A percentile compares a stretch with the other conserved stretches of the same genome.
phyloP scores from a whole-genome alignment of 2,797 vertebrate species.

The Syncerus caffer region DNA sequence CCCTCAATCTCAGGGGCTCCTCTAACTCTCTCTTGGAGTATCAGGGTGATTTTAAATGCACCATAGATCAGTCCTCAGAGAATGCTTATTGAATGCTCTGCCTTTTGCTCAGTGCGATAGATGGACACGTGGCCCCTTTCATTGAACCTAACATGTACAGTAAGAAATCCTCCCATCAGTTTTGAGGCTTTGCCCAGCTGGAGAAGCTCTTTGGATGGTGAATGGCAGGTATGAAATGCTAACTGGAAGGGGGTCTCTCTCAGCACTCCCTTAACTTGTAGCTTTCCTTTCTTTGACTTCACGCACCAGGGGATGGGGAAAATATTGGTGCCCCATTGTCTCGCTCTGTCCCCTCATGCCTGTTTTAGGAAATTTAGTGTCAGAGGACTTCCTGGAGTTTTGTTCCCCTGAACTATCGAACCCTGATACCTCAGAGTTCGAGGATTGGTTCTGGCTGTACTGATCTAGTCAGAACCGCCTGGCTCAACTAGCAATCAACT shows the following conservation, averaged over 20 bases:
- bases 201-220: background rate
- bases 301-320: background rate
- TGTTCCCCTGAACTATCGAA: background rate
- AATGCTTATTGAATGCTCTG: background rate
- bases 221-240: background rate
- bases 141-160: background rate
- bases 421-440: background rate
- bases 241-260: background rate
- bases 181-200: background rate
- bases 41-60: background rate
- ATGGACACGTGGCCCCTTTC: background rate
- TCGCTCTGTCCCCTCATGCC: background rate
- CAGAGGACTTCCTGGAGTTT: background rate
- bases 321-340: background rate
- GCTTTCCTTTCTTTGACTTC: slow-evolving; percentile 4
- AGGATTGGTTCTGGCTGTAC: background rate
- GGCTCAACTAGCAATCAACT: background rate
- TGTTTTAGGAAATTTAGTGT: slow-evolving; percentile 2
- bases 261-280: background rate
- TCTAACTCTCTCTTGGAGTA: background rate
- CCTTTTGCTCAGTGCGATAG: background rate
- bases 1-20: background rate
- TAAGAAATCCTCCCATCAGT: background rate
- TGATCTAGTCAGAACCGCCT: background rate
- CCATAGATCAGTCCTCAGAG: background rate